A percentile compares a stretch with the other conserved stretches of the same genome.
phyloP scores from a whole-genome alignment of 2,113 vertebrate genomes.

The Brachyhypopomus gauderio region DNA sequence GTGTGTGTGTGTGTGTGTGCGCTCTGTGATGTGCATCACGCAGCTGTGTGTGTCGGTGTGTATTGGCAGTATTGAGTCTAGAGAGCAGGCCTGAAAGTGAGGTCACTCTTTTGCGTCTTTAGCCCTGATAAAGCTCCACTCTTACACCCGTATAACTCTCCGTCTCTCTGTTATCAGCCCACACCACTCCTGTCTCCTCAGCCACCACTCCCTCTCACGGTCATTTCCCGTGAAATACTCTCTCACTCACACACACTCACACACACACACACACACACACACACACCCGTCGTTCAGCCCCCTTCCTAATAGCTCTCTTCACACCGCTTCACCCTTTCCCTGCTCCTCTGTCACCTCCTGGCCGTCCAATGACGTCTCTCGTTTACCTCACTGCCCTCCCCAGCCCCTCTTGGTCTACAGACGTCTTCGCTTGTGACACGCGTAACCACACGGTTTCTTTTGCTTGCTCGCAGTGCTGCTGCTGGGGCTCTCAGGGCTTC shows the following conservation, averaged over 20 bases:
- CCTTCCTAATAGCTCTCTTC: background rate
- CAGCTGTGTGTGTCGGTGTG: background rate
- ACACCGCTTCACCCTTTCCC: background rate
- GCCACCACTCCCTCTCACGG: slow-evolving; percentile 38
- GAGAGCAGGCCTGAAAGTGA: background rate
- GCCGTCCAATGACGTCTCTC: background rate
- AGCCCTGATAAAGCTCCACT: slow-evolving; percentile 12
- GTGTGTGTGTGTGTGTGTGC: background rate
- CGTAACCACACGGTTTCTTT: background rate
- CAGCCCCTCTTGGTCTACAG: background rate
- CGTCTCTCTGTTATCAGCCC: slow-evolving; percentile 47
- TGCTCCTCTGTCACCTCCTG: background rate
- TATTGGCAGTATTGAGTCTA: background rate
- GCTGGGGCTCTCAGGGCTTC: background rate
- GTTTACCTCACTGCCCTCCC: background rate
- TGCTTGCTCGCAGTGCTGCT: background rate
- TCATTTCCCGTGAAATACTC: slow-evolving; percentile 51
- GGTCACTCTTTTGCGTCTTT: slow-evolving; percentile 35
- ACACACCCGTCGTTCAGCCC: background rate
- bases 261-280: background rate
- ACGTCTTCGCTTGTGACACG: background rate
- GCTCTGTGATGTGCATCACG: background rate
- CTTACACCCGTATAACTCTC: slow-evolving; percentile 23
- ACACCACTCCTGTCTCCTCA: slow-evolving; percentile 14
- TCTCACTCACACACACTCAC: background rate